These are phyloP conservation scores for Notiomystis cincta DNA, from an alignment of 2,113 vertebrate genomes.

Conservation along the genomic window DNA sequence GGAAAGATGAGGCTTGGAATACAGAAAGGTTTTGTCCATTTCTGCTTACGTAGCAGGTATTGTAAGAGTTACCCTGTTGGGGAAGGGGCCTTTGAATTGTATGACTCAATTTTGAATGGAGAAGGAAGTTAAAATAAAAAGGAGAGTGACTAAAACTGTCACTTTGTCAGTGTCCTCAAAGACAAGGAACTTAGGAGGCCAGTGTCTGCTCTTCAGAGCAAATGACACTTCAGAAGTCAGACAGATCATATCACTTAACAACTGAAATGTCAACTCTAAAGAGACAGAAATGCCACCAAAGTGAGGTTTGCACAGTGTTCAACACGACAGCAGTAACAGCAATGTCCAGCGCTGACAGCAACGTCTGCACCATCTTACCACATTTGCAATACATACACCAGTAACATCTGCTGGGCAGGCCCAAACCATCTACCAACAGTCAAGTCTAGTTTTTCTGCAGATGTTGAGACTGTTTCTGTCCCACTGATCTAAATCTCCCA, in stretches of 20 bases:
- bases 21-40: not conserved
- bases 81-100: not conserved
- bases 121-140: not conserved
- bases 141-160: not conserved
- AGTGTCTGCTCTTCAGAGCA: not conserved
- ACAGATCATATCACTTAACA: not conserved
- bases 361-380: not conserved
- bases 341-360: not conserved
- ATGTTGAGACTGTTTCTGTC: not conserved
- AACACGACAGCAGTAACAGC: not conserved
- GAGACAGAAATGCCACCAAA: not conserved
- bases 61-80: not conserved
- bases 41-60: not conserved
- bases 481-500: not conserved
- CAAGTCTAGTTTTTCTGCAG: not conserved
- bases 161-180: not conserved
- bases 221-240: not conserved
- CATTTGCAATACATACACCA: not conserved
- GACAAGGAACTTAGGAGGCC: not conserved
- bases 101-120: not conserved
- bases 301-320: not conserved
- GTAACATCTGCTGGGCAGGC: not conserved
- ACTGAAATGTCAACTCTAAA: not conserved
- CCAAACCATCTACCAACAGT: rapidly evolving
- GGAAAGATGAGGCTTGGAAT: not conserved